These are phyloP conservation scores for Drosophila nr. fundita DNA, from an alignment of 2,888 invertebrate species.

Conservation along the genomic window DNA sequence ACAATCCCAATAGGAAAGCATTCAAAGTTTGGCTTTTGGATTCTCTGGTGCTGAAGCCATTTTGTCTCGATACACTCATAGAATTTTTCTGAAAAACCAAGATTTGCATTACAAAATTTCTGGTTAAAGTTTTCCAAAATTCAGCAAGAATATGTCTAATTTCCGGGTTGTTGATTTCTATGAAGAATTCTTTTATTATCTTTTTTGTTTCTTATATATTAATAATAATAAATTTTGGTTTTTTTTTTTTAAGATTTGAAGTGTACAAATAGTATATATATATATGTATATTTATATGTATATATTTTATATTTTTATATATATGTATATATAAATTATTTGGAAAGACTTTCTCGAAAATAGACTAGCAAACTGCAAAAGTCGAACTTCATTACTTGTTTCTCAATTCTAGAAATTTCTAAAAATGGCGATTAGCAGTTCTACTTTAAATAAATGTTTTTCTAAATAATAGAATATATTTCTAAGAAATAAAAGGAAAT, in stretches of 20 bases:
- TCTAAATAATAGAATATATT: too few relatives aligned
- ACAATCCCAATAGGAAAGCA: neutral
- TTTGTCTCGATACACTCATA: neutral
- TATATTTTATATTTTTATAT: too few relatives aligned
- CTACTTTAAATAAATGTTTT: neutral
- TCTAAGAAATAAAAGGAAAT: too few relatives aligned
- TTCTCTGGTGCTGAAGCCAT: neutral
- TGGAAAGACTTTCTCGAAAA: neutral
- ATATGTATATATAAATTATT: neutral
- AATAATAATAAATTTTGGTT: neutral
- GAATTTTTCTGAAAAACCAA: neutral
- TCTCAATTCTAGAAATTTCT: neutral
- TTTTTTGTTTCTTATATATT: neutral
- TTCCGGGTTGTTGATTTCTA: neutral
- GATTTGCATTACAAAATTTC: neutral
- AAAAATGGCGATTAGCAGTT: neutral
- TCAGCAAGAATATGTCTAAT: neutral
- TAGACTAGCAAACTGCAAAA: neutral
- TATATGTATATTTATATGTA: too few relatives aligned
- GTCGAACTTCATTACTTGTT: neutral
- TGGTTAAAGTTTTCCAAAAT: neutral
- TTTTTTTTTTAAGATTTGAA: neutral
- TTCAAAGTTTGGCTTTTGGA: slow-evolving; percentile 5
- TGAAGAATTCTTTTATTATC: neutral
- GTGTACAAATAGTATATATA: too few relatives aligned